These are phyloP conservation scores for Polydrusus tereticollis DNA, from an alignment of 2,888 invertebrate genomes.

Conservation along the genomic window DNA sequence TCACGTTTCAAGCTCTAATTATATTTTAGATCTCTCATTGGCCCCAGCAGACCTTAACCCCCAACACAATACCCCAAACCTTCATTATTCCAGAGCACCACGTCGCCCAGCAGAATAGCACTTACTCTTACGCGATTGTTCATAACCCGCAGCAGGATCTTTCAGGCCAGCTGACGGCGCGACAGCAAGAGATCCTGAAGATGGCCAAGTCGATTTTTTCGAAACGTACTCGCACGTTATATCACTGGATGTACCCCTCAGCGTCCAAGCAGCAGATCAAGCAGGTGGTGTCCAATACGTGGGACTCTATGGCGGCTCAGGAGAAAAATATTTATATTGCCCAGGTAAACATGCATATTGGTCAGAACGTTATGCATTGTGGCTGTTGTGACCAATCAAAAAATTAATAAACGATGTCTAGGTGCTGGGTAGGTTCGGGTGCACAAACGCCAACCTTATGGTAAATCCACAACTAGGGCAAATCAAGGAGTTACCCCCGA, in stretches of 20 bases:
- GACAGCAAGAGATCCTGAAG: constrained; percentile 63
- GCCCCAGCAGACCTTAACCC: background rate
- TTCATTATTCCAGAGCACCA: background rate
- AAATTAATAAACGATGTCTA: background rate
- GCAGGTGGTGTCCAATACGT: constrained; percentile 63
- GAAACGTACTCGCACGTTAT: constrained; percentile 67
- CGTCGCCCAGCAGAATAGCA: background rate
- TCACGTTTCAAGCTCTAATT: background rate
- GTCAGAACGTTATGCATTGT: no score
- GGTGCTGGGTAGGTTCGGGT: constrained; percentile 32
- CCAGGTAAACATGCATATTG: no score
- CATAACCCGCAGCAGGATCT: background rate
- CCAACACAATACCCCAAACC: background rate
- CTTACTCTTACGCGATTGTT: background rate
- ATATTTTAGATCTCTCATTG: background rate
- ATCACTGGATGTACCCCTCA: constrained; percentile 68
- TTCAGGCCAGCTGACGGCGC: constrained; percentile 26
- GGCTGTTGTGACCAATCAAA: no score
- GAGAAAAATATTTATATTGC: constrained; percentile 68
- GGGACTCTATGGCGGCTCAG: constrained; percentile 64
- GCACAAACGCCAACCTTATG: constrained; percentile 60
- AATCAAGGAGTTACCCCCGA: constrained; percentile 58
- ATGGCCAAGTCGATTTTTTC: constrained; percentile 67
- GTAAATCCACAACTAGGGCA: constrained; percentile 66
- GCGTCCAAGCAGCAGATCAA: constrained; percentile 66